phyloP scores from a whole-genome alignment of 2,888 invertebrate genomes.

The Rhogogaster chlorosoma region DNA sequence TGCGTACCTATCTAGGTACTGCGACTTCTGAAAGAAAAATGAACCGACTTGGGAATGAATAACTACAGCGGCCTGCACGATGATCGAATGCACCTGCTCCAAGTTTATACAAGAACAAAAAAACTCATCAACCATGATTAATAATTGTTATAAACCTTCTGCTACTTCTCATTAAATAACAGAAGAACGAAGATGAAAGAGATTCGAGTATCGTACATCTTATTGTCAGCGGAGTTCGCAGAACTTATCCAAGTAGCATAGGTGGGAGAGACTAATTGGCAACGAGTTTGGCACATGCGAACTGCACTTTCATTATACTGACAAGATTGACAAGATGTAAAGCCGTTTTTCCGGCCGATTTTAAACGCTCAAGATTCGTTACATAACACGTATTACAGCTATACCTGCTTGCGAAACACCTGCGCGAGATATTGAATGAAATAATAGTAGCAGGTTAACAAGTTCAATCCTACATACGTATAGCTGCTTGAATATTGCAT shows the following conservation, averaged over 20 bases:
- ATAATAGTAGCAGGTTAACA: background rate
- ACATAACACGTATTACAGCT: background rate
- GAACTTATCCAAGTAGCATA: background rate
- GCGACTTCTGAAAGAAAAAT: background rate
- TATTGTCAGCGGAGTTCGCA: too few species aligned
- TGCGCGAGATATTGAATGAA: background rate
- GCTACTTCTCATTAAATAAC: background rate
- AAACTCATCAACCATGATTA: background rate
- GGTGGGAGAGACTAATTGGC: background rate
- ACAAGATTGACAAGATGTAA: background rate
- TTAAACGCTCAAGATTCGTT: background rate
- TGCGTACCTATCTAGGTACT: background rate
- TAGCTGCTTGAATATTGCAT: background rate
- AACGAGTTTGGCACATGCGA: background rate
- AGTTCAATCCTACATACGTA: background rate
- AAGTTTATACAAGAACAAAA: background rate
- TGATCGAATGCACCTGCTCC: background rate
- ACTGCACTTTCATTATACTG: background rate
- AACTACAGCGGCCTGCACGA: background rate
- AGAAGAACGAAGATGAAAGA: background rate
- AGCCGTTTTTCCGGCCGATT: background rate
- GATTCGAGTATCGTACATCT: background rate
- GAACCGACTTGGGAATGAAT: background rate
- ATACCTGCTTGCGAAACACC: background rate
- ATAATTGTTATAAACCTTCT: background rate